Conservation (phyloP, 2,797 vertebrate species). For the Garrulus glandarius region DNA sequence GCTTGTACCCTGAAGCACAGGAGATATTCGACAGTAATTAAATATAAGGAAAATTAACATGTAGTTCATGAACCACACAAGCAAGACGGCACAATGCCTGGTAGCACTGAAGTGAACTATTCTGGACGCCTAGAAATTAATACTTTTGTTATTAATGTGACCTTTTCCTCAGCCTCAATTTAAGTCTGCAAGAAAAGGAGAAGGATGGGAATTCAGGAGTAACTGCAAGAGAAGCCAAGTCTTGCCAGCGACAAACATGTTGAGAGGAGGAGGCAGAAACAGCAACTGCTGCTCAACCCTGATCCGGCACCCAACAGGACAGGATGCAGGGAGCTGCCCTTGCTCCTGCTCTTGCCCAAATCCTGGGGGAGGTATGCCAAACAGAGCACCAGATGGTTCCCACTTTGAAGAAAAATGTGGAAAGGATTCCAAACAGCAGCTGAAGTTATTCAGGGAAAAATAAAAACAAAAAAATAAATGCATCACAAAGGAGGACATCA, state of each 20-base stretch:
- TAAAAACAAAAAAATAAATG: accelerated
- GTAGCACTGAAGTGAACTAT: not conserved
- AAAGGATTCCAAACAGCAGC: not conserved
- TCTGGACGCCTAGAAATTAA: conserved; percentile 2
- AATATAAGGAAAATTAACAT: conserved; percentile 60
- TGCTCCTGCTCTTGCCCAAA: not conserved
- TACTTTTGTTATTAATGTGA: conserved; percentile 53
- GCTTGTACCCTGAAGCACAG: conserved; percentile 59
- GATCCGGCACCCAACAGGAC: accelerated
- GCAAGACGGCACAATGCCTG: conserved; percentile 33
- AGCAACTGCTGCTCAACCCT: not conserved
- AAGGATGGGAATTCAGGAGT: not conserved
- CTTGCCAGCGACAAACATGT: accelerated
- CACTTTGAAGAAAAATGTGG: not conserved
- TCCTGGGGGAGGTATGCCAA: accelerated
- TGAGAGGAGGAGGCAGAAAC: not conserved
- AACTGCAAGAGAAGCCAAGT: not conserved
- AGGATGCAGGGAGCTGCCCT: accelerated
- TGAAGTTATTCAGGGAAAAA: not conserved
- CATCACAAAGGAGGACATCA: not conserved
- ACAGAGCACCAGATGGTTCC: not conserved
- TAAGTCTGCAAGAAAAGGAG: not conserved
- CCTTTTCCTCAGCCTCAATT: conserved; percentile 37
- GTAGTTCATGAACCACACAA: conserved; percentile 67
- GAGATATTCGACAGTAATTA: conserved; percentile 29